Evolutionary conservation across 2,113 vertebrate genomes (phyloP).

Genomic region (Nibea coibor): DNA sequence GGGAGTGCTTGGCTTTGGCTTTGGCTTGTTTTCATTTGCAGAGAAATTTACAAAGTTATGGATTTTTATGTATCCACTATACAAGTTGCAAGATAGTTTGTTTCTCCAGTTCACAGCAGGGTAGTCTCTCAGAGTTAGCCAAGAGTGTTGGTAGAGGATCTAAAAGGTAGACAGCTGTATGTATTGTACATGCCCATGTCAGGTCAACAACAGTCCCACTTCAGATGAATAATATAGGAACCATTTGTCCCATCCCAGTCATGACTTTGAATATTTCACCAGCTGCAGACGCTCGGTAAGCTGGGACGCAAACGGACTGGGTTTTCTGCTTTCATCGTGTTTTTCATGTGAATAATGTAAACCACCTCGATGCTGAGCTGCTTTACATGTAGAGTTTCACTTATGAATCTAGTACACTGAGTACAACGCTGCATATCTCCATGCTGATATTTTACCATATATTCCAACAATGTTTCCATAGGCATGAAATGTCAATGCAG

Average conservation of each 20-base stretch:
- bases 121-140: not conserved
- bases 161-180: not conserved
- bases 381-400: not conserved
- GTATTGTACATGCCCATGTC: conserved; percentile 1
- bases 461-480: not conserved
- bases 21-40: conserved; percentile 6
- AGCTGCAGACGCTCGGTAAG: conserved; percentile 18
- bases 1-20: not conserved
- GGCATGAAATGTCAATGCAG: conserved; percentile 2
- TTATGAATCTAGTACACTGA: not conserved
- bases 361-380: not conserved
- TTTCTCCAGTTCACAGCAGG: not conserved
- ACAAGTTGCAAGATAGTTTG: not conserved
- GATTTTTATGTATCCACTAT: not conserved
- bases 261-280: conserved; percentile 54
- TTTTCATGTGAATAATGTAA: conserved; percentile 37
- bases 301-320: not conserved
- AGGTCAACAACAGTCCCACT: not conserved
- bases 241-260: not conserved
- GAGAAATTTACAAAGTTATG: conserved; percentile 6
- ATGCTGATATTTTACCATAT: not conserved
- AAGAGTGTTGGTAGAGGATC: not conserved
- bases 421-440: not conserved
- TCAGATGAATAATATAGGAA: conserved; percentile 37
- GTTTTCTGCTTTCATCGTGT: not conserved